A percentile compares a stretch with the other conserved stretches of the same genome.
Evolutionary conservation across 2,113 vertebrate species (phyloP).

Genomic region (Nansenia antarctica): DNA sequence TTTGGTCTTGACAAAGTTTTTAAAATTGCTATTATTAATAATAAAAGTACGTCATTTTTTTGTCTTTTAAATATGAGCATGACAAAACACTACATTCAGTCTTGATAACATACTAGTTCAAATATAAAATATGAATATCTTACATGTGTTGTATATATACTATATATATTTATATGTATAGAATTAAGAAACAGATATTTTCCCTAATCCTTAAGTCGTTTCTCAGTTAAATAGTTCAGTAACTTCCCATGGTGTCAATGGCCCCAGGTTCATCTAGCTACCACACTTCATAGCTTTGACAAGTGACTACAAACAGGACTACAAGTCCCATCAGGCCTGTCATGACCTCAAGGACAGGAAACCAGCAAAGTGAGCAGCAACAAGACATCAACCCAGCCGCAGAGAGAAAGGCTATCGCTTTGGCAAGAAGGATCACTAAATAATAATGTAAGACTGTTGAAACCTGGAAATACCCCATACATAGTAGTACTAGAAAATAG

Average conservation of each 20-base stretch:
- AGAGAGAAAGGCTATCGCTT: conserved; percentile 87
- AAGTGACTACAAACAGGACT: conserved; percentile 46
- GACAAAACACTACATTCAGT: conserved; percentile 86
- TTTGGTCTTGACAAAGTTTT: conserved; percentile 83
- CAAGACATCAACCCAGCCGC: conserved; percentile 74
- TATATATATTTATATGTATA: conserved; percentile 75
- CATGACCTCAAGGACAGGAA: conserved; percentile 38
- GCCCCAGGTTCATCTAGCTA: conserved; percentile 55
- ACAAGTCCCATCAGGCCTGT: conserved; percentile 42
- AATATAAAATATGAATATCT: conserved; percentile 83
- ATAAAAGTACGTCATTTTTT: conserved; percentile 72
- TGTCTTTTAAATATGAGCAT: conserved; percentile 73
- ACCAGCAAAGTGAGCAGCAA: conserved; percentile 66
- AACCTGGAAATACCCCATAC: conserved; percentile 75
- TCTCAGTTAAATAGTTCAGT: conserved; percentile 78
- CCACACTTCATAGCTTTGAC: conserved; percentile 45
- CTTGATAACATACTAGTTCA: conserved; percentile 77
- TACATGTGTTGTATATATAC: conserved; percentile 70
- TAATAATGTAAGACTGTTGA: conserved; percentile 66
- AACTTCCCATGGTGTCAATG: conserved; percentile 67
- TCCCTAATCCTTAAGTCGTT: conserved; percentile 72
- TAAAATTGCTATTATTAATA: conserved; percentile 71
- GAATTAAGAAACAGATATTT: conserved; percentile 71
- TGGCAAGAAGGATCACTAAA: conserved; percentile 86
- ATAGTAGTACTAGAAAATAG: conserved; percentile 82